Percentiles rank a stretch among this genome's conserved stretches.
These are phyloP conservation scores for Chymomyza fuscimana DNA, from an alignment of 2,888 invertebrate genomes.

Conservation along the genomic window DNA sequence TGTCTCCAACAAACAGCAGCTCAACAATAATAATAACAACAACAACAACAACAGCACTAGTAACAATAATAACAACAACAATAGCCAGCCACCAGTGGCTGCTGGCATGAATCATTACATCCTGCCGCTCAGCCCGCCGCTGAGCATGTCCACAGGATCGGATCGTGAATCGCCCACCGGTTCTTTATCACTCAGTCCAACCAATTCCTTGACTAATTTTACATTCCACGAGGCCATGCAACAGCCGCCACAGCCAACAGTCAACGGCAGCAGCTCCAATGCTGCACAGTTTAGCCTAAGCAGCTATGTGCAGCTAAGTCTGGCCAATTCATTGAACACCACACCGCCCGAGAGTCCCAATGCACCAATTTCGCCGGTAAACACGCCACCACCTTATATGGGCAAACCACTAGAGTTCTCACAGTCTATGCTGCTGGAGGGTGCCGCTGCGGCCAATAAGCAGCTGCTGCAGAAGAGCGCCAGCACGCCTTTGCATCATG, in stretches of 20 bases:
- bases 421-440: not conserved
- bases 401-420: not conserved
- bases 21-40: not conserved
- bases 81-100: conserved; percentile 36
- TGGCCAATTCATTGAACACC: conserved; percentile 36
- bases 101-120: conserved; percentile 77
- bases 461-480: conserved; percentile 73
- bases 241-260: conserved; percentile 5
- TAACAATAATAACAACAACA: conserved; percentile 56
- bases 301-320: not conserved
- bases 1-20: conserved; percentile 55
- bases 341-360: conserved; percentile 79
- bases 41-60: conserved; percentile 65
- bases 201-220: conserved; percentile 79
- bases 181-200: conserved; percentile 79
- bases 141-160: conserved; percentile 81
- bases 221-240: conserved; percentile 77
- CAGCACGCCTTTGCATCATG: conserved; percentile 64
- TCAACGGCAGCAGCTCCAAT: conserved; percentile 4
- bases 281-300: not conserved
- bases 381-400: conserved; percentile 76
- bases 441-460: conserved; percentile 34
- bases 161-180: conserved; percentile 80
- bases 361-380: conserved; percentile 77
- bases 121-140: conserved; percentile 81